These are phyloP conservation scores for Samia ricini DNA, from an alignment of 1,140 invertebrate genomes.

Conservation along the genomic window DNA sequence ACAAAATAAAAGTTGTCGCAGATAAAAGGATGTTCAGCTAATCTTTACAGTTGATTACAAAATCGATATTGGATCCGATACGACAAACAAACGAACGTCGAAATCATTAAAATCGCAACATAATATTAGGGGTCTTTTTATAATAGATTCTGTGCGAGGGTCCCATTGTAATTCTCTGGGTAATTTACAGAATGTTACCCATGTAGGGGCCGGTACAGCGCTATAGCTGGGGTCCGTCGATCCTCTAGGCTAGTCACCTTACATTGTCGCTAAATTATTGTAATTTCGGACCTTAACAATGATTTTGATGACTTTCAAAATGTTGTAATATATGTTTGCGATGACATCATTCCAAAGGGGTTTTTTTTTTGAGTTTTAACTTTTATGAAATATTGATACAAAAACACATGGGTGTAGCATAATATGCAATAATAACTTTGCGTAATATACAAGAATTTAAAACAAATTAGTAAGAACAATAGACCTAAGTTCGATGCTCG, in stretches of 20 bases:
- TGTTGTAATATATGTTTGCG: not conserved
- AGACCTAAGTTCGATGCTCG: too few species aligned
- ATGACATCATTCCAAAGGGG: not conserved
- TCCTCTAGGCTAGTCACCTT: slow-evolving; percentile 39
- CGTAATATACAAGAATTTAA: too few species aligned
- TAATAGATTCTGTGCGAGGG: slow-evolving; percentile 63
- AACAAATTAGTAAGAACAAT: too few species aligned
- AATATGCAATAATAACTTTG: too few species aligned
- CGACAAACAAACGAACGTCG: slow-evolving; percentile 2
- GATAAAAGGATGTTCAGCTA: not conserved
- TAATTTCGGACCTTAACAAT: slow-evolving; percentile 39
- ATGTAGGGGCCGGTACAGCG: slow-evolving; percentile 28
- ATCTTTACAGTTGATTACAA: not conserved
- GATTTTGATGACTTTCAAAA: not conserved
- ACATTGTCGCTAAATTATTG: slow-evolving; percentile 66
- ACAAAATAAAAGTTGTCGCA: not conserved
- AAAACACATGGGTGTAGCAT: too few species aligned
- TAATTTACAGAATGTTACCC: slow-evolving; percentile 60
- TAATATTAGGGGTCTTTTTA: slow-evolving; percentile 58
- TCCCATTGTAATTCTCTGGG: slow-evolving; percentile 42
- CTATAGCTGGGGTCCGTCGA: not conserved
- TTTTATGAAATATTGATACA: too few species aligned
- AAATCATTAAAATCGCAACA: slow-evolving; percentile 69
- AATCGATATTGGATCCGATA: slow-evolving; percentile 1
- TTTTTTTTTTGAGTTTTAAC: too few species aligned